Percentiles rank a stretch among this genome's conserved stretches.
Conservation (phyloP, 2,888 invertebrate genomes). For the Aricia artaxerxes region DNA sequence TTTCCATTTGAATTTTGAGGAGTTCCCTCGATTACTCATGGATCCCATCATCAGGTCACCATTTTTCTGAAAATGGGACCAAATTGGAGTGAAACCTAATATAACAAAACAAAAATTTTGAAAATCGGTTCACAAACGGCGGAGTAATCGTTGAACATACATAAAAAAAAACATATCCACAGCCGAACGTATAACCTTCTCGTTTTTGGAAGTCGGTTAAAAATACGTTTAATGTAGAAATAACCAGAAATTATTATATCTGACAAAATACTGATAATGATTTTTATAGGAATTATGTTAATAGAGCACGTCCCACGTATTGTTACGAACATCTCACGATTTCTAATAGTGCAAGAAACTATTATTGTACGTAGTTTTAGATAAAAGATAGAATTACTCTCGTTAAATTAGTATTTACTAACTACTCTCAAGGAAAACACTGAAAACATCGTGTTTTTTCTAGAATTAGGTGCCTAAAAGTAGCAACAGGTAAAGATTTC, state of each 20-base stretch:
- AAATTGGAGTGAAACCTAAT: no score
- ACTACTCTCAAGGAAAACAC: neutral
- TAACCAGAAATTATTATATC: neutral
- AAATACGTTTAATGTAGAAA: neutral
- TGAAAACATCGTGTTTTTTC: neutral
- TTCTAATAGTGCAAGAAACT: constrained; percentile 26
- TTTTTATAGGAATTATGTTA: constrained; percentile 31
- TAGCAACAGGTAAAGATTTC: neutral
- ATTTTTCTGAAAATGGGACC: no score
- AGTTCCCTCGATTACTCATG: no score
- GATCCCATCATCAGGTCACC: no score
- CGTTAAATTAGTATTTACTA: neutral
- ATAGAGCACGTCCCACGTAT: constrained; percentile 31
- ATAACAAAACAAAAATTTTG: no score
- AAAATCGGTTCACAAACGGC: no score
- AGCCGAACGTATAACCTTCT: no score
- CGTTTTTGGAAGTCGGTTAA: no score
- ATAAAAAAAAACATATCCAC: no score
- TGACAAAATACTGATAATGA: neutral
- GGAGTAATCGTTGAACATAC: no score
- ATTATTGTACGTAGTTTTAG: constrained; percentile 15
- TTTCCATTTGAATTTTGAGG: no score
- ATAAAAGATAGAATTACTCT: constrained; percentile 13
- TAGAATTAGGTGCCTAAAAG: neutral
- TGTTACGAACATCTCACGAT: constrained; percentile 32